Conservation (phyloP, 1,140 invertebrate genomes). For the Drosophila bipectinata region DNA sequence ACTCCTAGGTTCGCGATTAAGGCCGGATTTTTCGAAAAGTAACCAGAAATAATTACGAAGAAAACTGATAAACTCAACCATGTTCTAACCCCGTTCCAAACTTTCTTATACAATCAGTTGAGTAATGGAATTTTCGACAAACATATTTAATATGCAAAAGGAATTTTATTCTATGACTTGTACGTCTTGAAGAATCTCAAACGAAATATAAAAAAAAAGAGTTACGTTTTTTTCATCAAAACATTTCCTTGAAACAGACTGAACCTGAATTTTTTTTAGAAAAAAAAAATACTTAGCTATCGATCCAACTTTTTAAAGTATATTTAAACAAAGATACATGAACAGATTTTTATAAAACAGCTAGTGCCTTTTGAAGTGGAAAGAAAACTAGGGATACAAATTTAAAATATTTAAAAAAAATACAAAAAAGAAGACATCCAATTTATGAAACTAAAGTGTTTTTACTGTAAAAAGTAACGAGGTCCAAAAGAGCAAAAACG, state of each 20-base stretch:
- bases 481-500: slow-evolving; percentile 47
- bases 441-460: slow-evolving; percentile 40
- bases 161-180: slow-evolving; percentile 52
- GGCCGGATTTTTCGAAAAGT: slow-evolving; percentile 33
- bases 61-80: slow-evolving; percentile 37
- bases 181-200: slow-evolving; percentile 77
- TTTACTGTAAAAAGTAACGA: slow-evolving; percentile 34
- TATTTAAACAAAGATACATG: slow-evolving; percentile 56
- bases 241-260: slow-evolving; percentile 81
- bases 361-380: slow-evolving; percentile 71
- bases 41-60: slow-evolving; percentile 6
- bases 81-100: slow-evolving; percentile 50
- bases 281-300: slow-evolving; percentile 43
- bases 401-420: neutral
- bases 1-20: slow-evolving; percentile 57
- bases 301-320: slow-evolving; percentile 59
- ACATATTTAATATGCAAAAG: slow-evolving; percentile 66
- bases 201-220: slow-evolving; percentile 46
- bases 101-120: slow-evolving; percentile 55
- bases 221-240: slow-evolving; percentile 71
- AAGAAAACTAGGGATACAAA: slow-evolving; percentile 69
- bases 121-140: slow-evolving; percentile 46
- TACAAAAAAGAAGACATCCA: slow-evolving; percentile 33
- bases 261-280: slow-evolving; percentile 67
- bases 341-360: slow-evolving; percentile 75